These are phyloP conservation scores for Pantelozetes paolii DNA, from an alignment of 2,888 invertebrate species.

Conservation along the genomic window DNA sequence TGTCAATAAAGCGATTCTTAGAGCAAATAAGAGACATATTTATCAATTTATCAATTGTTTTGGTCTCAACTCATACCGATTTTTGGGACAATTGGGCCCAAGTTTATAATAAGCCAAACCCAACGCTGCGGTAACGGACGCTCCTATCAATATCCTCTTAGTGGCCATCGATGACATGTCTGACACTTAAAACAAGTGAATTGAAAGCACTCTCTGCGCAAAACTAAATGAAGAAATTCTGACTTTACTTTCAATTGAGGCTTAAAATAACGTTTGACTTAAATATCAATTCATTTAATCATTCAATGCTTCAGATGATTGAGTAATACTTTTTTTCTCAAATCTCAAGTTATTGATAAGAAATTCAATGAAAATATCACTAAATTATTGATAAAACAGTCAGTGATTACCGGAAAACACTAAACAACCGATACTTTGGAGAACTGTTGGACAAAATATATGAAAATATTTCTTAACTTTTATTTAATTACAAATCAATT, in stretches of 20 bases:
- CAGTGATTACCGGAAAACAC: conserved; percentile 5
- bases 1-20: too few relatives aligned
- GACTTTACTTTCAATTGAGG: not conserved
- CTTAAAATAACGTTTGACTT: not conserved
- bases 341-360: not conserved
- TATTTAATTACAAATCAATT: not conserved
- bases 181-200: too few relatives aligned
- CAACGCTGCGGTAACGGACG: not conserved
- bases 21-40: too few relatives aligned
- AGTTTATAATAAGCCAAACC: not conserved
- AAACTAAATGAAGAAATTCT: not conserved
- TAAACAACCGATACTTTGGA: not conserved
- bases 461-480: not conserved
- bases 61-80: too few relatives aligned
- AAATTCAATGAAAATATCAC: not conserved
- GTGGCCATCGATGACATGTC: conserved; percentile 24
- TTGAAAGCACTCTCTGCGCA: conserved; percentile 11
- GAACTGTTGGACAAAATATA: not conserved
- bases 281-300: too few relatives aligned
- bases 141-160: conserved; percentile 15
- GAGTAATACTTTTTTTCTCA: not conserved
- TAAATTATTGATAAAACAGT: not conserved
- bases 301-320: not conserved
- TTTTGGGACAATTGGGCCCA: too few relatives aligned
- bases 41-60: too few relatives aligned